Evolutionary conservation across 2,888 invertebrate genomes (phyloP).

Genomic region (Caenorhabditis drosophilae): DNA sequence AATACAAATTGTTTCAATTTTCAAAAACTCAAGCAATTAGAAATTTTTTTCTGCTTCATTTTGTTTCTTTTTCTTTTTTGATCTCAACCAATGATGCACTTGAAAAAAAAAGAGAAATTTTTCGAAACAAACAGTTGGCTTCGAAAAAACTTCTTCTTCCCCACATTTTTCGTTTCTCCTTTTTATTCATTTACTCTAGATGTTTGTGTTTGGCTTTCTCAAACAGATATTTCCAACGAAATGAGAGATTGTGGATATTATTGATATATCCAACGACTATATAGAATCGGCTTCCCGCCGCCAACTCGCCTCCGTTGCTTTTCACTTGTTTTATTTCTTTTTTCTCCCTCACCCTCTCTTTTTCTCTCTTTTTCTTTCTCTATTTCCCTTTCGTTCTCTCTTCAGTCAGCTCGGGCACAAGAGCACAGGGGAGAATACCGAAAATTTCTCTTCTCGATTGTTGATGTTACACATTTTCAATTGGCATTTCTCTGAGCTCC

Average conservation of each 20-base stretch:
- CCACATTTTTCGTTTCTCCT: conserved; percentile 9
- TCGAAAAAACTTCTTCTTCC: conserved; percentile 4
- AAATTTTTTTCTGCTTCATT: too few species aligned
- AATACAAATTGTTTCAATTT: too few species aligned
- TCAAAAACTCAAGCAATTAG: too few species aligned
- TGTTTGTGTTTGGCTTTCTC: conserved; percentile 29
- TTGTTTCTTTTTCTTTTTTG: not conserved
- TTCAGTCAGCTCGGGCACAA: too few species aligned
- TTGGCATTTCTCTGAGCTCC: not conserved
- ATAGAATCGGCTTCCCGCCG: too few species aligned
- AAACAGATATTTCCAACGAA: conserved; percentile 26
- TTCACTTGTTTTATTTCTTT: too few species aligned
- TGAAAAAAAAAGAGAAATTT: conserved; percentile 17
- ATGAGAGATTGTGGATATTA: conserved; percentile 8
- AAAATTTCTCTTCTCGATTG: not conserved
- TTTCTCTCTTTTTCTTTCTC: too few species aligned
- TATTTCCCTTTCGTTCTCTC: too few species aligned
- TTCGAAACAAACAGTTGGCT: conserved; percentile 34
- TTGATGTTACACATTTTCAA: not conserved
- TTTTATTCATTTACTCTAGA: conserved; percentile 11
- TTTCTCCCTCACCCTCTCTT: too few species aligned
- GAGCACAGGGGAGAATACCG: too few species aligned
- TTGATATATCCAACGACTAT: not conserved
- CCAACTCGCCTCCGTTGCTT: too few species aligned
- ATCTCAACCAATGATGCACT: conserved; percentile 19